Conservation (phyloP, 1,140 invertebrate genomes). For the Heliothis virescens region DNA sequence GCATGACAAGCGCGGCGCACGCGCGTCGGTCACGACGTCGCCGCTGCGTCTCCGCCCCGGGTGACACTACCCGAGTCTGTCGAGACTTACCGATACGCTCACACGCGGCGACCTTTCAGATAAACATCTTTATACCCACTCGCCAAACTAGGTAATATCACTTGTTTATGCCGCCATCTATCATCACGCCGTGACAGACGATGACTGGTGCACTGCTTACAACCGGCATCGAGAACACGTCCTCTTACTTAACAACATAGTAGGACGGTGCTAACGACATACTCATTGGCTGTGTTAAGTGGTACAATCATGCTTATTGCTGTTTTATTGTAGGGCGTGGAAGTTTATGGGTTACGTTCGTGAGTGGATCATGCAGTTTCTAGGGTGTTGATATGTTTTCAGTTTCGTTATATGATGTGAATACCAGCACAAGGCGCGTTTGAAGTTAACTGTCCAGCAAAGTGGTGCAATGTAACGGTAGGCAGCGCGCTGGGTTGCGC, state of each 20-base stretch:
- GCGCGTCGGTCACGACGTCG: conserved; percentile 76
- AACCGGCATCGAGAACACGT: conserved; percentile 60
- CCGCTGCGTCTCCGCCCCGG: conserved; percentile 60
- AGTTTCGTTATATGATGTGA: conserved; percentile 46
- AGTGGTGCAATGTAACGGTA: conserved; percentile 81
- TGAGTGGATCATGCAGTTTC: conserved; percentile 4
- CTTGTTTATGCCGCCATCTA: conserved; percentile 70
- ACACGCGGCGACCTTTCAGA: conserved; percentile 60
- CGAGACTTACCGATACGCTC: conserved; percentile 36
- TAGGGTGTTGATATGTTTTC: conserved; percentile 11
- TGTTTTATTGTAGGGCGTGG: conserved; percentile 32
- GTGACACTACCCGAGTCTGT: conserved; percentile 62
- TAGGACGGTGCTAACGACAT: conserved; percentile 67
- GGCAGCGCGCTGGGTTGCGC: conserved; percentile 67
- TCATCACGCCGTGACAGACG: conserved; percentile 69
- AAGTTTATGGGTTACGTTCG: conserved; percentile 6
- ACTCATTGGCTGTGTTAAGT: conserved; percentile 62
- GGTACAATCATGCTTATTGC: conserved; percentile 52
- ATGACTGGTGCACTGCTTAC: conserved; percentile 64
- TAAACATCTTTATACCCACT: conserved; percentile 63
- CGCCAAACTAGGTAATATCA: conserved; percentile 66
- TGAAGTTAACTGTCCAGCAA: conserved; percentile 70
- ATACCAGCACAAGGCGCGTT: conserved; percentile 50
- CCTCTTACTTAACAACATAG: conserved; percentile 63
- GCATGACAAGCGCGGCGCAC: conserved; percentile 74